A percentile compares a stretch with the other conserved stretches of the same genome.
Evolutionary conservation across 2,797 vertebrate species (phyloP).

Genomic region (Staurois parvus): DNA sequence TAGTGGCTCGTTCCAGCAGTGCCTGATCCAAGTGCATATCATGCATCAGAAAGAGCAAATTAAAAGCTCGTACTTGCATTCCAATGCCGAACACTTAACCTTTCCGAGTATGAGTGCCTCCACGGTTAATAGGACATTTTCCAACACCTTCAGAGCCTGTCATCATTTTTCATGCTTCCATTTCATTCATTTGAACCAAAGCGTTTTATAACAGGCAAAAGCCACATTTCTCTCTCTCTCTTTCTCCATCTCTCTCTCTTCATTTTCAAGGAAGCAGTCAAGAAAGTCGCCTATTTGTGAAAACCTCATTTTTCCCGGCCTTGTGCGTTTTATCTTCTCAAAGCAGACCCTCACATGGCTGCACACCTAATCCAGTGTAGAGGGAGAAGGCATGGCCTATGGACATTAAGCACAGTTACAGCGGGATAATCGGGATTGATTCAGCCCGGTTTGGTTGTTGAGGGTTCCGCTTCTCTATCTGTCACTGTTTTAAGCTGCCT

Average conservation of each 20-base stretch:
- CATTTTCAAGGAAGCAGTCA: slow-evolving; percentile 65
- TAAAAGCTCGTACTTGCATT: slow-evolving; percentile 2
- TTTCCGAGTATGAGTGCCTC: slow-evolving; percentile 39
- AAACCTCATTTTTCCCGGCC: slow-evolving; percentile 63
- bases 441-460: slow-evolving; percentile 56
- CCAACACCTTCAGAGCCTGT: slow-evolving; percentile 64
- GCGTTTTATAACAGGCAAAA: slow-evolving; percentile 67
- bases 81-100: slow-evolving; percentile 14
- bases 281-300: slow-evolving; percentile 65
- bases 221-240: neutral
- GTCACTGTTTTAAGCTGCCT: slow-evolving; percentile 37
- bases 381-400: slow-evolving; percentile 40
- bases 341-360: slow-evolving; percentile 64
- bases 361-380: slow-evolving; percentile 60
- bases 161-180: slow-evolving; percentile 75
- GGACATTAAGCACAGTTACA: slow-evolving; percentile 56
- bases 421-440: slow-evolving; percentile 63
- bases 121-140: slow-evolving; percentile 39
- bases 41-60: slow-evolving; percentile 29
- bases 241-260: neutral
- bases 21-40: neutral
- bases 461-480: slow-evolving; percentile 46
- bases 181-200: slow-evolving; percentile 71
- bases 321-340: slow-evolving; percentile 66
- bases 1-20: neutral